A percentile compares a stretch with the other conserved stretches of the same genome.
Conservation (phyloP, 2,797 vertebrate species). For the Cyprinodon diabolis region DNA sequence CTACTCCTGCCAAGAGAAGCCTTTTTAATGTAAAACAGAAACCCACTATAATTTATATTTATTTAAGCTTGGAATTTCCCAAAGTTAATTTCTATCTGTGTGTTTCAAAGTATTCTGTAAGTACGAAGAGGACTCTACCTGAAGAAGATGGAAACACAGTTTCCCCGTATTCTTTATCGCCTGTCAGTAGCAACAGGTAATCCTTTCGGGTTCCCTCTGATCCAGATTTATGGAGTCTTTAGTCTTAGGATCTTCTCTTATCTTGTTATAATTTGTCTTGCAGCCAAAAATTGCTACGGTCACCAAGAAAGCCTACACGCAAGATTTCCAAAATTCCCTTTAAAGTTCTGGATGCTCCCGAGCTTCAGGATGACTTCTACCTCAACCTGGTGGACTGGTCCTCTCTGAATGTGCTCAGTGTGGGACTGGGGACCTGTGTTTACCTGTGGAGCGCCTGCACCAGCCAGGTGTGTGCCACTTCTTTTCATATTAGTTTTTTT, state of each 20-base stretch:
- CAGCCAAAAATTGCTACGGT: constrained; percentile 95
- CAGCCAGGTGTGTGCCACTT: constrained; percentile 86
- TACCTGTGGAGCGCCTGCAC: constrained; percentile 99
- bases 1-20: constrained; percentile 93
- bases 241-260: neutral
- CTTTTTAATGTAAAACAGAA: constrained; percentile 89
- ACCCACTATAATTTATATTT: neutral
- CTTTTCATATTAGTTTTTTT: neutral
- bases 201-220: neutral
- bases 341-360: constrained; percentile 96
- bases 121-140: constrained; percentile 90
- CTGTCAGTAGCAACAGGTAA: constrained; percentile 98
- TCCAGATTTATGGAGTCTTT: neutral
- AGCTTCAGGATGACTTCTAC: constrained; percentile 98
- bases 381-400: constrained; percentile 99
- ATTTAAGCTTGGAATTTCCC: neutral
- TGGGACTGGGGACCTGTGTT: constrained; percentile 96
- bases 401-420: constrained; percentile 96
- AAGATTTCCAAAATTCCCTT: constrained; percentile 99
- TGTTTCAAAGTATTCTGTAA: constrained; percentile 89
- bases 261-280: constrained; percentile 14
- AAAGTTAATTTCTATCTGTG: constrained; percentile 4
- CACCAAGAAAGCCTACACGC: constrained; percentile 94
- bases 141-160: constrained; percentile 94
- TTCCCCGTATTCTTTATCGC: constrained; percentile 96